Evolutionary conservation across 1,140 invertebrate species (phyloP).

Genomic region (Tetragnatha versicolor): DNA sequence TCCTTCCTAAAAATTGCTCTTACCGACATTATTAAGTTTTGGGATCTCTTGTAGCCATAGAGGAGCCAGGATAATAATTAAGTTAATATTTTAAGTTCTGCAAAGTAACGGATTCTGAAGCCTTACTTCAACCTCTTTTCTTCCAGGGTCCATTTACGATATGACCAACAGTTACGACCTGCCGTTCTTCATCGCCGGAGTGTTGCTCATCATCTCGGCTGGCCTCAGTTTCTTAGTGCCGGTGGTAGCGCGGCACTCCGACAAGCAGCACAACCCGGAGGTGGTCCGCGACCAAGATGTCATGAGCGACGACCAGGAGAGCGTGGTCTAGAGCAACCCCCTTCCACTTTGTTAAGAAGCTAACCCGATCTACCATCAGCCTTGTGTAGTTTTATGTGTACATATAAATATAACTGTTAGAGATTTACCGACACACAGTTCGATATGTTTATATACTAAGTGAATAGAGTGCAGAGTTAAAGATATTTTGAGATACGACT

Average conservation of each 20-base stretch:
- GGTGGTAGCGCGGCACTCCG: constrained; percentile 75
- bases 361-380: neutral
- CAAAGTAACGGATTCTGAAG: too few species aligned
- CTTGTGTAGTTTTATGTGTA: constrained; percentile 17
- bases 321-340: constrained; percentile 25
- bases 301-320: constrained; percentile 45
- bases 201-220: constrained; percentile 83
- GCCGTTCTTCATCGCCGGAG: constrained; percentile 91
- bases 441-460: constrained; percentile 12
- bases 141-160: constrained; percentile 79
- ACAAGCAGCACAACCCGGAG: constrained; percentile 59
- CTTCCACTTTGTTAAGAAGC: neutral
- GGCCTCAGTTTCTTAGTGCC: constrained; percentile 87
- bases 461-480: neutral
- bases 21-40: too few species aligned
- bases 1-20: too few species aligned
- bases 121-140: constrained; percentile 6
- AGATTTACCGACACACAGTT: neutral
- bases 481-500: constrained; percentile 22
- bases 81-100: too few species aligned
- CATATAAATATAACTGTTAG: constrained; percentile 1
- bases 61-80: too few species aligned
- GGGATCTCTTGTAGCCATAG: too few species aligned
- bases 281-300: constrained; percentile 30
- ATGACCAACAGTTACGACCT: constrained; percentile 79